These are phyloP conservation scores for Eurytoma californica DNA, from an alignment of 2,888 invertebrate genomes.

Conservation along the genomic window DNA sequence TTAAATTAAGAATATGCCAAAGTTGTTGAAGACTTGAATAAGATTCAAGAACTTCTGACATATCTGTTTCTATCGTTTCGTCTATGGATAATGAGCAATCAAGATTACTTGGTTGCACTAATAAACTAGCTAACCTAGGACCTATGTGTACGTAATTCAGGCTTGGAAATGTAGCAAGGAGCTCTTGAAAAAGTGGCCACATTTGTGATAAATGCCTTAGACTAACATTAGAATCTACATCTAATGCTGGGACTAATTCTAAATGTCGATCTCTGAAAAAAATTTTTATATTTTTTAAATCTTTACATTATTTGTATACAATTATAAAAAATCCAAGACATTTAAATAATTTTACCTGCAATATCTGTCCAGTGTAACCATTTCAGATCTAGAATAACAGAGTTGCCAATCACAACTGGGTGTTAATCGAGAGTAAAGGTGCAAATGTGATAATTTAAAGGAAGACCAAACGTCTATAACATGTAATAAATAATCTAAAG, in stretches of 20 bases:
- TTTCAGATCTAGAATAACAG: slow-evolving; percentile 76
- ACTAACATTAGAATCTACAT: slow-evolving; percentile 76
- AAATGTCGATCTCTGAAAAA: slow-evolving; percentile 75
- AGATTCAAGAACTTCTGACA: slow-evolving; percentile 72
- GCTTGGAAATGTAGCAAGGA: slow-evolving; percentile 77
- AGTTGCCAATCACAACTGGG: slow-evolving; percentile 75
- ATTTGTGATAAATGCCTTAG: slow-evolving; percentile 76
- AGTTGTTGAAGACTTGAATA: slow-evolving; percentile 73
- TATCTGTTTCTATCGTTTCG: slow-evolving; percentile 73
- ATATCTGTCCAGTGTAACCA: slow-evolving; percentile 78
- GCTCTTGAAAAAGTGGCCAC: slow-evolving; percentile 77
- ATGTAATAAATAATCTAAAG: slow-evolving; percentile 76
- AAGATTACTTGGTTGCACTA: slow-evolving; percentile 75
- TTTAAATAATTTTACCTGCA: slow-evolving; percentile 70
- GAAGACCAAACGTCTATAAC: slow-evolving; percentile 76
- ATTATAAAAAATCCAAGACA: neutral
- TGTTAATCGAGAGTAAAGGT: slow-evolving; percentile 75
- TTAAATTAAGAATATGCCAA: slow-evolving; percentile 75
- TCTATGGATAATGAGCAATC: slow-evolving; percentile 69
- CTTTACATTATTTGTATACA: slow-evolving; percentile 5
- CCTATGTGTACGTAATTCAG: slow-evolving; percentile 78
- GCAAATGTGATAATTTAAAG: slow-evolving; percentile 77
- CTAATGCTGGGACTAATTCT: slow-evolving; percentile 77
- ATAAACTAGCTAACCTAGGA: slow-evolving; percentile 77
- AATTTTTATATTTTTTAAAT: slow-evolving; percentile 18